Base-by-base conservation (phyloP, 2,888 invertebrate genomes). In the Abscondita cerata region DNA sequence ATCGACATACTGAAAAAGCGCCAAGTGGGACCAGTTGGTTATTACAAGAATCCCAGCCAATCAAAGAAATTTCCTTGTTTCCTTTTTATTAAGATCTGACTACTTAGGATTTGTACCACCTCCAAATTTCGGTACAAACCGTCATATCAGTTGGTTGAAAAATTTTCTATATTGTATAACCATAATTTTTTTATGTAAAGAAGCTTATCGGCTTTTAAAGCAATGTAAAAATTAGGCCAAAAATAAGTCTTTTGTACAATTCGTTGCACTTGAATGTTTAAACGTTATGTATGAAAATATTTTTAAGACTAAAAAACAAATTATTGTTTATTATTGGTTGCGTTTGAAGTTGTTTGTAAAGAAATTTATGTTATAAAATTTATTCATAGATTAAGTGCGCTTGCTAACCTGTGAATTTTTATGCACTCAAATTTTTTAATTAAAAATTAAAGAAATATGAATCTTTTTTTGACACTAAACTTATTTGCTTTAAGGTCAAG, bases 11-110 rank as follows among this genome's bases (percentile, higher is more conserved):
- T 90, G 33, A 84, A 84, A 62, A 87, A 70, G 89, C 86, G 8
- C 85, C 86, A 68, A 89, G 87, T 73, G 90, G 90, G n/a, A 86
- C 87, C 0, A 86, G 89, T 58, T 90, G 90, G 90, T 78, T 89
- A 38, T 86, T 89, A 20, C 89, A 89, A 72, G 88, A 89, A 70
- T 86, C 87, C 8, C 86, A 87, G 71, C 84, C 88, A 1, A 84
- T 87, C 1, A 83, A 86, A 71, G 89, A 90, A 74, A 78, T 84
- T 50, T 68, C 68, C 25, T 38, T 75, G 57, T 74, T 75, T 65
- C 68, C 71, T 9, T 46, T 52, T 46, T 51, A 56, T 13, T 51
- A 34, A 51, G 19, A 4, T 1, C 2, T 44, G 5, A 41, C 19
- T 2, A 36, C 36, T 2, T 9, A 44, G 18, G 4, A 16, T 18